phyloP scores from a whole-genome alignment of 53 echinoderm and acorn worm genomes.

The Temnopleurus reevesii region DNA sequence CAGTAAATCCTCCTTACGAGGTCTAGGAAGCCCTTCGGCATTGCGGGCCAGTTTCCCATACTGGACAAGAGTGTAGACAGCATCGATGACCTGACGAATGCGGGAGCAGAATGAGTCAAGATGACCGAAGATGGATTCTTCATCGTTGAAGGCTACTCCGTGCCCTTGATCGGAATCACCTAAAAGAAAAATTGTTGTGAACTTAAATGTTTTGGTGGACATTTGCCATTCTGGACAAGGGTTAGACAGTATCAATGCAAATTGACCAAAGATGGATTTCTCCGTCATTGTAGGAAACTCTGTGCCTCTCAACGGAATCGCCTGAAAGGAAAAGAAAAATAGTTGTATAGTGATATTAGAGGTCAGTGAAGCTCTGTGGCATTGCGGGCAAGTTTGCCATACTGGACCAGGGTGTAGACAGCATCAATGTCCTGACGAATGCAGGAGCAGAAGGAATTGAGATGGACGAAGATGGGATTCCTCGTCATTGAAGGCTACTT shows the following conservation, averaged over 20 bases:
- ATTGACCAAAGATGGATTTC: too few relatives aligned
- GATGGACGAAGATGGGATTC: constrained; percentile 97
- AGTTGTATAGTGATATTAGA: too few relatives aligned
- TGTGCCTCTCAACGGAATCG: too few relatives aligned
- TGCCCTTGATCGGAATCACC: constrained; percentile 90
- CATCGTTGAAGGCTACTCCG: constrained; percentile 92
- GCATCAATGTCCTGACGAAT: constrained; percentile 87
- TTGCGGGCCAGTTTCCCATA: constrained; percentile 85
- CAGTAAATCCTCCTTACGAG: constrained; percentile 80
- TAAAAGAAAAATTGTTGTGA: constrained; percentile 24
- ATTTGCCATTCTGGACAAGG: too few relatives aligned
- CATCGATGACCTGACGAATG: constrained; percentile 85
- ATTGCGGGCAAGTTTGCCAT: constrained; percentile 82
- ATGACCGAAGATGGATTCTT: constrained; percentile 98
- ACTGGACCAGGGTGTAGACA: constrained; percentile 92
- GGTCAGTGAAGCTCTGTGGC: constrained; percentile 91
- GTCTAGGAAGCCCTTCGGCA: constrained; percentile 91
- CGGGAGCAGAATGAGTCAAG: constrained; percentile 91
- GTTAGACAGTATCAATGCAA: too few relatives aligned
- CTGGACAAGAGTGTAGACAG: constrained; percentile 90
- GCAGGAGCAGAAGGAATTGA: constrained; percentile 89
- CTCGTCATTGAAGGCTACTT: constrained; percentile 92
- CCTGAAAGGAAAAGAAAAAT: too few relatives aligned
- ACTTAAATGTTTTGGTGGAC: too few relatives aligned
- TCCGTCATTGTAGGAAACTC: too few relatives aligned